Conservation (phyloP, 2,113 vertebrate species). For the Clarias macrocephalus region DNA sequence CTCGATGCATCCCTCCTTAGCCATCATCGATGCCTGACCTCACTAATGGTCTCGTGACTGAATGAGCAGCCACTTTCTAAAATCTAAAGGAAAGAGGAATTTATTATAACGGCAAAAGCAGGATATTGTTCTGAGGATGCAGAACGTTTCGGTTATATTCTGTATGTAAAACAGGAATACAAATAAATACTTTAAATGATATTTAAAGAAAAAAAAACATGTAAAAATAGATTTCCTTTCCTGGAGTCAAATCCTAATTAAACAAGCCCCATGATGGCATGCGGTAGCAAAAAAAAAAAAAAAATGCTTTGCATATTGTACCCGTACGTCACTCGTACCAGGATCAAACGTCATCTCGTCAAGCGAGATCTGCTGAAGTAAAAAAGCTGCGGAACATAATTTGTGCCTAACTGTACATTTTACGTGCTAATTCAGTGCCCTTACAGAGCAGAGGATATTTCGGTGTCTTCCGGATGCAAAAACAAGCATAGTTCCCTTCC, state of each 20-base stretch:
- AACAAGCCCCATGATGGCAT: background rate
- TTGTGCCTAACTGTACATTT: slow-evolving; percentile 8
- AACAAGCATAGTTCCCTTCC: slow-evolving; percentile 39
- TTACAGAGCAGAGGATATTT: slow-evolving; percentile 38
- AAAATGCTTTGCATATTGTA: slow-evolving; percentile 18
- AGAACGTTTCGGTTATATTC: background rate
- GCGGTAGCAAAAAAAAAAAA: background rate
- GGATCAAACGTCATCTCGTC: background rate
- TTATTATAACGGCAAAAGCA: background rate
- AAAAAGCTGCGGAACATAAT: background rate
- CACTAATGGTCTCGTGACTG: background rate
- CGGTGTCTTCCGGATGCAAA: background rate
- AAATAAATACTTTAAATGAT: background rate
- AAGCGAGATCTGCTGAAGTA: background rate
- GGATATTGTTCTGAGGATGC: background rate
- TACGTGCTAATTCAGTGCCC: slow-evolving; percentile 4
- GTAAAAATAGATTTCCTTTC: slow-evolving; percentile 24
- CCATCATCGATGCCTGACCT: background rate
- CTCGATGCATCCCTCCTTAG: background rate
- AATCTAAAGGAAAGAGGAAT: background rate
- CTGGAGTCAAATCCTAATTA: slow-evolving; percentile 20
- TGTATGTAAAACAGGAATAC: background rate
- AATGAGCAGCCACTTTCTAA: background rate
- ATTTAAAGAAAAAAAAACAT: background rate
- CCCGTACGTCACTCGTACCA: background rate